These are phyloP conservation scores for Xenopus borealis DNA, from an alignment of 2,113 vertebrate genomes.

Conservation along the genomic window DNA sequence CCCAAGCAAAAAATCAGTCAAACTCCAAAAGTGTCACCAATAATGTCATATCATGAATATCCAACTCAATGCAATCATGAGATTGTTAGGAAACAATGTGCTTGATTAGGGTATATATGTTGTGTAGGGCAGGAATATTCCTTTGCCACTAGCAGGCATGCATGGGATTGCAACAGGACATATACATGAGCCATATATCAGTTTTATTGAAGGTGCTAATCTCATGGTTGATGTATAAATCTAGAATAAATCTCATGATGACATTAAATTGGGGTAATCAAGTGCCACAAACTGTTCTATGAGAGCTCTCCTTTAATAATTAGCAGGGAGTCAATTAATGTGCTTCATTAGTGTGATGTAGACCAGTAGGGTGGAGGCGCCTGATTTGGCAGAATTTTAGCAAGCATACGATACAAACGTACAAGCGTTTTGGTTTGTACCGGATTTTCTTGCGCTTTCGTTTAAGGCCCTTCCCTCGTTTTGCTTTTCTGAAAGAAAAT, in stretches of 20 bases:
- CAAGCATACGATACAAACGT: constrained; percentile 82
- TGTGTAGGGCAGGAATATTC: too few relatives aligned
- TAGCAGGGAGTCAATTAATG: constrained; percentile 1
- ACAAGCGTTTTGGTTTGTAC: constrained; percentile 87
- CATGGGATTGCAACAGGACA: too few relatives aligned
- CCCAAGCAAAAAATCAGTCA: too few relatives aligned
- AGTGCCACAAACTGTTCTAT: not conserved
- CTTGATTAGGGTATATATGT: too few relatives aligned
- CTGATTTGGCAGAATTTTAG: constrained; percentile 3
- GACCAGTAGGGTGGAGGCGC: not conserved
- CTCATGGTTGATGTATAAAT: too few relatives aligned
- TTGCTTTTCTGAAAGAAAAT: constrained; percentile 92
- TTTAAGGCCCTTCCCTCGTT: constrained; percentile 93
- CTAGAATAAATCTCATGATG: constrained; percentile 27
- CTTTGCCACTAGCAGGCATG: too few relatives aligned
- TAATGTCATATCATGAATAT: too few relatives aligned
- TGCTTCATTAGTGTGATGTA: constrained; percentile 26
- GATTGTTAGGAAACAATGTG: not conserved
- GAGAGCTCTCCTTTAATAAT: not conserved
- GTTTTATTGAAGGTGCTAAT: too few relatives aligned
- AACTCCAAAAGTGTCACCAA: too few relatives aligned
- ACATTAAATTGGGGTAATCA: constrained; percentile 18
- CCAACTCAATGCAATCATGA: constrained; percentile 29
- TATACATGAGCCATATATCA: too few relatives aligned
- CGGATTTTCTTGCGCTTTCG: constrained; percentile 97